phyloP scores from a whole-genome alignment of 2,888 invertebrate genomes.

The Eudasyphora cyanicolor region DNA sequence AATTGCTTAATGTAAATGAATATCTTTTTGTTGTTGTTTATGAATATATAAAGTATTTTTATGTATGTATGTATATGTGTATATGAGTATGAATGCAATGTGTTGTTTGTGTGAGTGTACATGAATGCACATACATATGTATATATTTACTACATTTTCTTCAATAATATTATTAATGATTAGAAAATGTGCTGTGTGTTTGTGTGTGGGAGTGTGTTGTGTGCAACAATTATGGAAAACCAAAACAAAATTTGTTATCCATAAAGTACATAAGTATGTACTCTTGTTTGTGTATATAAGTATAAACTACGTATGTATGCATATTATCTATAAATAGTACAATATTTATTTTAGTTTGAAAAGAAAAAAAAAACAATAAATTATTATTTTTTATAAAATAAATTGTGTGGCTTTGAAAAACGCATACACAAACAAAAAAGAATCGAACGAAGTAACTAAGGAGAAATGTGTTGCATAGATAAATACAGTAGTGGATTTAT shows the following conservation, averaged over 20 bases:
- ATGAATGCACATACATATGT: conserved; percentile 67
- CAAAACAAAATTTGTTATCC: conserved; percentile 68
- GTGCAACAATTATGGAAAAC: conserved; percentile 38
- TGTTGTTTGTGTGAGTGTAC: conserved; percentile 56
- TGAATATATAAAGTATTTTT: conserved; percentile 56
- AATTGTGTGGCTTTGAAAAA: conserved; percentile 1
- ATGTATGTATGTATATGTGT: conserved; percentile 66
- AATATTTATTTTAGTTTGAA: conserved; percentile 45
- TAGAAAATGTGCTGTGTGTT: conserved; percentile 46
- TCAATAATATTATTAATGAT: conserved; percentile 10
- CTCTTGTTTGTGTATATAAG: conserved; percentile 55
- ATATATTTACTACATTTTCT: conserved; percentile 34
- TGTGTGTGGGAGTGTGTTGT: conserved; percentile 65
- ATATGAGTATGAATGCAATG: conserved; percentile 67
- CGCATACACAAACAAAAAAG: conserved; percentile 5
- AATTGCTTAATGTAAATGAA: conserved; percentile 68
- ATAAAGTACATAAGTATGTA: conserved; percentile 53
- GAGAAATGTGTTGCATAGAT: conserved; percentile 1
- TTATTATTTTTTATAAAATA: conserved; percentile 22
- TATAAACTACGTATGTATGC: conserved; percentile 40
- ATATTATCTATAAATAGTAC: conserved; percentile 55
- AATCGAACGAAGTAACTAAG: background rate
- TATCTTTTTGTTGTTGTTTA: conserved; percentile 57
- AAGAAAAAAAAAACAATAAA: conserved; percentile 42
- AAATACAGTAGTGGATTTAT: conserved; percentile 1